phyloP scores from a whole-genome alignment of 2,797 vertebrate genomes.

The Oreochromis mossambicus region DNA sequence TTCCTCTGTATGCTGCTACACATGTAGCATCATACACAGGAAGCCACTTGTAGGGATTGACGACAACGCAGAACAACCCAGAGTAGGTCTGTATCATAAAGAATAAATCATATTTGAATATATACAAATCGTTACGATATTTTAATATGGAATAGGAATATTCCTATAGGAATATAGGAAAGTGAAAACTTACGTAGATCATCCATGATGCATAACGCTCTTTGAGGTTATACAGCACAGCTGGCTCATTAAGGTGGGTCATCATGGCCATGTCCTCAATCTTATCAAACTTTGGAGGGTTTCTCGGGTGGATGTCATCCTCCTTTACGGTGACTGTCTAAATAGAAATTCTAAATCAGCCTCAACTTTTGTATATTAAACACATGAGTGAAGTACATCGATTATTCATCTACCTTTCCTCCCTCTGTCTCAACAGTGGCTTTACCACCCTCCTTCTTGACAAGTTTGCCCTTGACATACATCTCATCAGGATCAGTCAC shows the following conservation, averaged over 20 bases:
- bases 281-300: slow-evolving; percentile 81
- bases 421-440: slow-evolving; percentile 79
- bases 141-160: too few relatives aligned
- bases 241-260: slow-evolving; percentile 81
- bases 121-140: not conserved
- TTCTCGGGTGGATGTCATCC: slow-evolving; percentile 61
- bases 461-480: slow-evolving; percentile 55
- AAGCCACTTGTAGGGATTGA: slow-evolving; percentile 90
- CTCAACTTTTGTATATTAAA: not conserved
- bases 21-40: slow-evolving; percentile 68
- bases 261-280: slow-evolving; percentile 80
- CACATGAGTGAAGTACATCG: not conserved
- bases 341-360: not conserved
- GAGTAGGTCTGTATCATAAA: slow-evolving; percentile 79
- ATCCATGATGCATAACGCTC: slow-evolving; percentile 92
- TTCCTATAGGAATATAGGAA: too few relatives aligned
- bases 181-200: slow-evolving; percentile 82
- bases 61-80: slow-evolving; percentile 84
- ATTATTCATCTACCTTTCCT: slow-evolving; percentile 64
- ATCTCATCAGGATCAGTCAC: slow-evolving; percentile 73
- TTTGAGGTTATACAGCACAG: slow-evolving; percentile 92
- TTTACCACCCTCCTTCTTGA: slow-evolving; percentile 83
- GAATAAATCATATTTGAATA: not conserved
- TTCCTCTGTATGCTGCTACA: slow-evolving; percentile 57
- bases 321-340: slow-evolving; percentile 41